Evolutionary conservation across 2,888 invertebrate species (phyloP).

Genomic region (Eupeodes latifasciatus): DNA sequence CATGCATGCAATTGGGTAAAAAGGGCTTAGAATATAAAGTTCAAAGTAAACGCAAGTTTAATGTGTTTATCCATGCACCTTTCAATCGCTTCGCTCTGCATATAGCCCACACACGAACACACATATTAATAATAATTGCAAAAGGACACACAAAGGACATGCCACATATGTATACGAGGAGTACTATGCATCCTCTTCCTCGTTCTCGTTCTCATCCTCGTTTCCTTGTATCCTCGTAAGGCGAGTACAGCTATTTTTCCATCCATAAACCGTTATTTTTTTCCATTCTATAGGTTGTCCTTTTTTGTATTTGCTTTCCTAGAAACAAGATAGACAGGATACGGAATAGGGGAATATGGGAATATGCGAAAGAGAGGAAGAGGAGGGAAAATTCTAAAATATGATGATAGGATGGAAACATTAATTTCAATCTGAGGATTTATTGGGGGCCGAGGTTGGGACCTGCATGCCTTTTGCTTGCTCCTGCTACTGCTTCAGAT

Average conservation of each 20-base stretch:
- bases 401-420: slow-evolving; percentile 76
- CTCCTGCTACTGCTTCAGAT: slow-evolving; percentile 12
- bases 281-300: neutral
- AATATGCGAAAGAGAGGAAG: slow-evolving; percentile 48
- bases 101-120: slow-evolving; percentile 30
- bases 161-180: slow-evolving; percentile 11
- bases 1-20: slow-evolving; percentile 56
- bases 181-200: neutral
- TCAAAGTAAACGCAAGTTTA: slow-evolving; percentile 50
- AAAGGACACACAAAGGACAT: slow-evolving; percentile 55
- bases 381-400: slow-evolving; percentile 70
- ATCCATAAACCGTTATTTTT: slow-evolving; percentile 14
- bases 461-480: slow-evolving; percentile 52
- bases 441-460: slow-evolving; percentile 71
- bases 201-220: neutral
- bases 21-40: slow-evolving; percentile 27
- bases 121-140: slow-evolving; percentile 22
- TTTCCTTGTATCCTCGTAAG: neutral
- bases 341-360: neutral
- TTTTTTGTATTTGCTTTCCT: neutral
- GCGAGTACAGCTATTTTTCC: slow-evolving; percentile 27
- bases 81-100: slow-evolving; percentile 13
- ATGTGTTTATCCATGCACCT: slow-evolving; percentile 68
- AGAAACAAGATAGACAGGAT: slow-evolving; percentile 54
- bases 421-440: slow-evolving; percentile 76